phyloP scores from a whole-genome alignment of 1,140 invertebrate genomes.

The Drosophila funebris region DNA sequence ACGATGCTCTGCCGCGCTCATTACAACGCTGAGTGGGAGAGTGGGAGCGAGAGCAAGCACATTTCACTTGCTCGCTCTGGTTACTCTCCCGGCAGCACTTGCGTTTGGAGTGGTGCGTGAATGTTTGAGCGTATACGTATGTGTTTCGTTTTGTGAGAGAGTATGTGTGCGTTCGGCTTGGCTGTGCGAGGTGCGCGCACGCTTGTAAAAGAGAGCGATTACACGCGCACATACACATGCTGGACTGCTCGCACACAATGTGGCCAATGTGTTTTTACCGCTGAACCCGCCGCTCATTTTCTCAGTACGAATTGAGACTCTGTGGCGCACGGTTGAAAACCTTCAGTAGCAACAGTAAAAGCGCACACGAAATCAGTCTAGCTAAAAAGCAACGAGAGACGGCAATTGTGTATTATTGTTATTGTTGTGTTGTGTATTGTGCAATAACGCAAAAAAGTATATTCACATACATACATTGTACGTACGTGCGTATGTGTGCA shows the following conservation, averaged over 20 bases:
- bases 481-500: conserved; percentile 49
- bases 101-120: conserved; percentile 31
- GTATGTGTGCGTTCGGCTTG: neutral
- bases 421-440: conserved; percentile 47
- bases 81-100: conserved; percentile 36
- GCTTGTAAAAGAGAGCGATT: conserved; percentile 64
- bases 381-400: conserved; percentile 45
- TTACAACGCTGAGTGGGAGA: conserved; percentile 45
- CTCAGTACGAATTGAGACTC: conserved; percentile 69
- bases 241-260: conserved; percentile 52
- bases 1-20: conserved; percentile 17
- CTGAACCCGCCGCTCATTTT: conserved; percentile 42
- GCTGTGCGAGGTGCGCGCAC: conserved; percentile 47
- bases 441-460: conserved; percentile 20
- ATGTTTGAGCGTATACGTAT: conserved; percentile 15
- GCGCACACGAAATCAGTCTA: conserved; percentile 34
- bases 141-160: too few species aligned
- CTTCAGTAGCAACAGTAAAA: conserved; percentile 56
- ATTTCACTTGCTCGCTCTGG: conserved; percentile 45
- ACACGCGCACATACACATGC: conserved; percentile 52
- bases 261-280: conserved; percentile 40
- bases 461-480: conserved; percentile 28
- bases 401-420: conserved; percentile 45
- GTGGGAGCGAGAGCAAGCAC: conserved; percentile 40
- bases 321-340: conserved; percentile 74